phyloP scores from a whole-genome alignment of 1,140 invertebrate species.

The Neomicropteryx cornuta region DNA sequence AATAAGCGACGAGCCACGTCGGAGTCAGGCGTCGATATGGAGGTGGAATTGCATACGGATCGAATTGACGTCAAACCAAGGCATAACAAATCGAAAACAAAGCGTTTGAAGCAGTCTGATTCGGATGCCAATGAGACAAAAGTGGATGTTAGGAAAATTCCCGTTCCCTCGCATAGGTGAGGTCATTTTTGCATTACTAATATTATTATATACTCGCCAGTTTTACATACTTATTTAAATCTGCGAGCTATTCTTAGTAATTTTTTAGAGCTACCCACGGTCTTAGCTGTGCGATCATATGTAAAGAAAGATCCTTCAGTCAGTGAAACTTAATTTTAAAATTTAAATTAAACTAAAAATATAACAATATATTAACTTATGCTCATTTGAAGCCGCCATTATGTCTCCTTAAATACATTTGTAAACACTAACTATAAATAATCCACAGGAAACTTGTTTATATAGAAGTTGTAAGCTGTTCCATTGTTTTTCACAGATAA shows the following conservation, averaged over 20 bases:
- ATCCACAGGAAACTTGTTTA: too few relatives aligned
- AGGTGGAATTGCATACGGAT: conserved; percentile 51
- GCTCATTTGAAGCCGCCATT: too few relatives aligned
- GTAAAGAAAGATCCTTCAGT: conserved; percentile 17
- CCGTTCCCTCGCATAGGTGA: conserved; percentile 48
- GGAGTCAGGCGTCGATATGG: conserved; percentile 40
- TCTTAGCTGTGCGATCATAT: background rate
- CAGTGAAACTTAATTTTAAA: conserved; percentile 3
- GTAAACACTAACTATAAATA: too few relatives aligned
- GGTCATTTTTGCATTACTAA: conserved; percentile 5
- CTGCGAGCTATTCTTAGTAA: background rate
- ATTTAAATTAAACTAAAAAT: background rate
- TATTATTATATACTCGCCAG: background rate
- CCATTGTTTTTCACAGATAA: too few relatives aligned
- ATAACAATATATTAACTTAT: background rate
- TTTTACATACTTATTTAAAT: conserved; percentile 5
- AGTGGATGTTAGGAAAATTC: conserved; percentile 49
- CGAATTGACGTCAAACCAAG: conserved; percentile 48
- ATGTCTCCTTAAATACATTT: too few relatives aligned
- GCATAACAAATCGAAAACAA: conserved; percentile 30
- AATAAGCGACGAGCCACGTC: conserved; percentile 40
- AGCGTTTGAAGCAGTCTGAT: conserved; percentile 39
- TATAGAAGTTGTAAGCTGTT: too few relatives aligned
- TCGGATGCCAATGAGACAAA: conserved; percentile 44
- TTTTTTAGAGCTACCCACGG: conserved; percentile 5